These are phyloP conservation scores for Spodoptera frugiperda DNA, from an alignment of 1,140 invertebrate genomes.

Conservation along the genomic window DNA sequence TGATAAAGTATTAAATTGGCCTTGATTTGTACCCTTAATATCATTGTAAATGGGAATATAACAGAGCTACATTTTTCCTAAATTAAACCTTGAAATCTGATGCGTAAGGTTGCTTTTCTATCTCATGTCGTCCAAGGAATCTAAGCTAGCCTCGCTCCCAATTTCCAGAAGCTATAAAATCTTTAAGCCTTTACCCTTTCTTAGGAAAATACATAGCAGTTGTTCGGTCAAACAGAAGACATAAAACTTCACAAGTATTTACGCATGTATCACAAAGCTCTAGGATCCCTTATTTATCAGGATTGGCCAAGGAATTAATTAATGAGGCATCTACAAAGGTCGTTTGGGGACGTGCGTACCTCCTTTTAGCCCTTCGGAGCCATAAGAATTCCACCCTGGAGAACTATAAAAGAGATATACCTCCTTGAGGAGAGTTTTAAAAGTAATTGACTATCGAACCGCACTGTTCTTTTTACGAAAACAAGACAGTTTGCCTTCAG, in stretches of 20 bases:
- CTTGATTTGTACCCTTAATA: too few relatives aligned
- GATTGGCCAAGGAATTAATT: conserved; percentile 51
- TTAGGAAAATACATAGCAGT: too few relatives aligned
- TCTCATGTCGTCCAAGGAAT: too few relatives aligned
- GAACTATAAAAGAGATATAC: conserved; percentile 41
- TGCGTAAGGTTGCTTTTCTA: too few relatives aligned
- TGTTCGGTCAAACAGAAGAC: conserved; percentile 1
- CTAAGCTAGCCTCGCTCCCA: too few relatives aligned
- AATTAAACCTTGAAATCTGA: too few relatives aligned
- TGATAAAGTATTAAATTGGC: too few relatives aligned
- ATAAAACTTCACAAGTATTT: conserved; percentile 24
- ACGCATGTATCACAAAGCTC: conserved; percentile 29
- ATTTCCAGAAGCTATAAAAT: too few relatives aligned
- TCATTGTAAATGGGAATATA: too few relatives aligned
- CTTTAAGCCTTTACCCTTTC: background rate
- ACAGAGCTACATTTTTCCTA: too few relatives aligned
- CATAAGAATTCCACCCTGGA: conserved; percentile 38
- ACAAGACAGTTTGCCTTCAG: background rate
- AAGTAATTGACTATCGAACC: conserved; percentile 46
- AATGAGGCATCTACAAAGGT: conserved; percentile 46
- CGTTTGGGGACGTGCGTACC: conserved; percentile 22
- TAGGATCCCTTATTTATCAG: conserved; percentile 47
- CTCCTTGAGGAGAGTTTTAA: conserved; percentile 41
- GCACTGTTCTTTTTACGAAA: conserved; percentile 19
- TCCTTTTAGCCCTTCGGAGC: conserved; percentile 38